A percentile compares a stretch with the other conserved stretches of the same genome.
Evolutionary conservation across 2,113 vertebrate genomes (phyloP).

Genomic region (Chinchilla lanigera): DNA sequence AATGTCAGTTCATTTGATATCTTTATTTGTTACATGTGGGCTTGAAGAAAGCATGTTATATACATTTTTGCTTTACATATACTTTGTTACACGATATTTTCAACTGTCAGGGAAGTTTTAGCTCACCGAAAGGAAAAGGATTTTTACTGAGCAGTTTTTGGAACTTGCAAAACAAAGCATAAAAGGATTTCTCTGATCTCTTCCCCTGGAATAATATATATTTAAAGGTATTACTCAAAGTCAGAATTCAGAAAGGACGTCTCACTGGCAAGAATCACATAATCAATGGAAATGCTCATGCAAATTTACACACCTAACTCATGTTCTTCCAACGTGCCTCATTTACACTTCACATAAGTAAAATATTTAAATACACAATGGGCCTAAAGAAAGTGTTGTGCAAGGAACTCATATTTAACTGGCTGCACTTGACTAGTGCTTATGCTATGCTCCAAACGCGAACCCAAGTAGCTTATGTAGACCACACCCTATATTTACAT

Average conservation of each 20-base stretch:
- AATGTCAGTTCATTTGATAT: constrained; percentile 81
- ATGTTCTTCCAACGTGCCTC: not conserved
- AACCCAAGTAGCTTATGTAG: not conserved
- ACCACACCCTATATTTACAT: not conserved
- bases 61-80: constrained; percentile 59
- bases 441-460: not conserved
- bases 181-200: not conserved
- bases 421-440: not conserved
- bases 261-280: not conserved
- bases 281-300: not conserved
- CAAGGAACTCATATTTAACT: not conserved
- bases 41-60: constrained; percentile 75
- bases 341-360: not conserved
- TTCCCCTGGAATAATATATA: not conserved
- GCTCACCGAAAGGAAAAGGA: constrained; percentile 31
- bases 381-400: not conserved
- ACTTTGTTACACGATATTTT: constrained; percentile 51
- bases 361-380: not conserved
- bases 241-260: not conserved
- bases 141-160: constrained; percentile 17
- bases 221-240: constrained; percentile 12
- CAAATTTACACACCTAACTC: not conserved
- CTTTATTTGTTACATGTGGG: constrained; percentile 82
- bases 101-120: constrained; percentile 62
- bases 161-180: not conserved